A percentile compares a stretch with the other conserved stretches of the same genome.
Conservation (phyloP, 2,888 invertebrate genomes). For the Aelia acuminata region DNA sequence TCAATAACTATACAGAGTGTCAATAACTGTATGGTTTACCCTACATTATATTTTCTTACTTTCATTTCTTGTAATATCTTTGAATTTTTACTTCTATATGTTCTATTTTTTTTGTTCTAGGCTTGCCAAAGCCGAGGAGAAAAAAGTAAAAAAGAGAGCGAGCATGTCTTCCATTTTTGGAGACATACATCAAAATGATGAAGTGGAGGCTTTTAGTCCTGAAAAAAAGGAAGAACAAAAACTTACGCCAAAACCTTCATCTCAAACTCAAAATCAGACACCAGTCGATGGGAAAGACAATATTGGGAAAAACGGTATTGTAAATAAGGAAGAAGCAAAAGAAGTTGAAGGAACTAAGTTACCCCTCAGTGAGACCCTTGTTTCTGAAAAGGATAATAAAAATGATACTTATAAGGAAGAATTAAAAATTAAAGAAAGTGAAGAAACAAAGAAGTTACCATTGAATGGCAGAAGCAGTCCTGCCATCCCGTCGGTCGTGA, state of each 20-base stretch:
- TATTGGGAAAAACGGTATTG: neutral
- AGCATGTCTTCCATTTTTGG: slow-evolving; percentile 48
- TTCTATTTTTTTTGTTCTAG: neutral
- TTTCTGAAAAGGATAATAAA: neutral
- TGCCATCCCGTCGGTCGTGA: slow-evolving; percentile 25
- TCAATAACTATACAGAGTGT: too few species aligned
- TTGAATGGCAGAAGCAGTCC: slow-evolving; percentile 41
- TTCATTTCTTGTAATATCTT: too few species aligned
- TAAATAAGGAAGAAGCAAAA: neutral
- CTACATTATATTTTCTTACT: too few species aligned
- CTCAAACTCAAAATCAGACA: neutral
- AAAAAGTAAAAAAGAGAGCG: slow-evolving; percentile 49
- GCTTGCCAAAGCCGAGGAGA: slow-evolving; percentile 57
- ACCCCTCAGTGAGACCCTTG: neutral
- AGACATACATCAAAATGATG: neutral
- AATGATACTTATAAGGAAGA: neutral
- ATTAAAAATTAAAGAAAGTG: neutral
- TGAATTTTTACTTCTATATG: neutral
- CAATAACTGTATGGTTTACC: too few species aligned
- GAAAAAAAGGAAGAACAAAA: neutral
- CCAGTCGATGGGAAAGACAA: neutral
- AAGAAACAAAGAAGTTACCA: slow-evolving; percentile 34
- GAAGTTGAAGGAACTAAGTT: neutral
- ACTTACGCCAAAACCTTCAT: neutral
- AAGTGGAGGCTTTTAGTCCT: slow-evolving; percentile 2